A percentile compares a stretch with the other conserved stretches of the same genome.
Evolutionary conservation across 2,797 vertebrate species (phyloP).

Genomic region (Macropus fuliginosus): DNA sequence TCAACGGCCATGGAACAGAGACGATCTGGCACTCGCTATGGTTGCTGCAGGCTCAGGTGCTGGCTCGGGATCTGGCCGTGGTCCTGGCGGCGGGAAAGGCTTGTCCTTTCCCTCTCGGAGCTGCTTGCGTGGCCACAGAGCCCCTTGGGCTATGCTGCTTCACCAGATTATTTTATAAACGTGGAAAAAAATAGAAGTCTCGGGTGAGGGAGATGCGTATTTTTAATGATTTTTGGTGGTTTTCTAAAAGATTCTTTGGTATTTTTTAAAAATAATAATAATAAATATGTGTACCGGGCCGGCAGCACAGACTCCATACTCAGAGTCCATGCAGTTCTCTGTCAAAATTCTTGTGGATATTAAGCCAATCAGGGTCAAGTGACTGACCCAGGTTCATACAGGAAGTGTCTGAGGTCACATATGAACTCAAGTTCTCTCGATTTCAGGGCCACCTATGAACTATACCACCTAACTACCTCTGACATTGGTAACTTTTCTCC

Average conservation of each 20-base stretch:
- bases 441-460: too few species aligned
- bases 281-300: constrained; percentile 92
- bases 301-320: too few species aligned
- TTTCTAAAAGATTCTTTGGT: constrained; percentile 87
- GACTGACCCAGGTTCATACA: too few species aligned
- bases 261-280: constrained; percentile 85
- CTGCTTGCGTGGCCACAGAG: constrained; percentile 76
- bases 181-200: constrained; percentile 72
- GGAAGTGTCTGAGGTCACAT: too few species aligned
- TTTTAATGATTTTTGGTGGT: constrained; percentile 82
- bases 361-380: too few species aligned
- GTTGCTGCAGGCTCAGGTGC: background rate
- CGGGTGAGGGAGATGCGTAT: background rate
- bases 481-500: too few species aligned
- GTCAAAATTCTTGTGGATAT: too few species aligned
- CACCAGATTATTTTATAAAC: constrained; percentile 82
- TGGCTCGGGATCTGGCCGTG: background rate
- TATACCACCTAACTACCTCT: too few species aligned
- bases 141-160: constrained; percentile 57
- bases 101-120: constrained; percentile 67
- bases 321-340: too few species aligned
- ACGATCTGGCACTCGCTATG: background rate
- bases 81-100: constrained; percentile 52
- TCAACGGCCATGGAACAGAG: background rate
- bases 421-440: too few species aligned